phyloP scores from a whole-genome alignment of 2,888 invertebrate species.

The Allacma fusca region DNA sequence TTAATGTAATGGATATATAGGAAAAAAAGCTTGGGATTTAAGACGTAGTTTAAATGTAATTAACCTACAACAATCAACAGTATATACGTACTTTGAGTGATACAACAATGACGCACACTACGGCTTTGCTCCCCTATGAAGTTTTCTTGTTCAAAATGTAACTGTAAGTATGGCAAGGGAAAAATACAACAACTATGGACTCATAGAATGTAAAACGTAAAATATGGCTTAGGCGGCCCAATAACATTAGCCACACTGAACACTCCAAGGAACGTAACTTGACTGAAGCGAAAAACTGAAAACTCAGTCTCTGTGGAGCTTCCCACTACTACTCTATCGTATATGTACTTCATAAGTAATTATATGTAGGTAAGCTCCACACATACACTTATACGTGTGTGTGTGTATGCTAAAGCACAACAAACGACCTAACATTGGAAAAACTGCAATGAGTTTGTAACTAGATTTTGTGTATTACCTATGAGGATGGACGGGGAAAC shows the following conservation, averaged over 20 bases:
- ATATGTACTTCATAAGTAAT: too few species aligned
- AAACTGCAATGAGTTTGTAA: too few species aligned
- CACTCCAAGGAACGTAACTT: not conserved
- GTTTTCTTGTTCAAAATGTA: too few species aligned
- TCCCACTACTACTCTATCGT: too few species aligned
- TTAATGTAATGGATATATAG: not conserved
- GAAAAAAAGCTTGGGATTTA: not conserved
- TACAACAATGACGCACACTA: not conserved
- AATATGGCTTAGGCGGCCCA: not conserved
- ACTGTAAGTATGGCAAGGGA: not conserved
- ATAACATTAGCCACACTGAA: not conserved
- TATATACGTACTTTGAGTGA: not conserved
- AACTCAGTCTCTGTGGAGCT: too few species aligned
- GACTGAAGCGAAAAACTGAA: not conserved
- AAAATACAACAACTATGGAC: not conserved
- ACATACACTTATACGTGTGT: too few species aligned
- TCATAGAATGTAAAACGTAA: not conserved
- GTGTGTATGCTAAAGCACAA: too few species aligned
- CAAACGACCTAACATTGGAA: too few species aligned
- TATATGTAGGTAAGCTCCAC: too few species aligned
- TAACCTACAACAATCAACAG: conserved; percentile 9
- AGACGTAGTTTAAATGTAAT: not conserved
- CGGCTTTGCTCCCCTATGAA: too few species aligned
- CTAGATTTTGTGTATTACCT: too few species aligned
- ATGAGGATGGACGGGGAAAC: too few species aligned